phyloP scores from a whole-genome alignment of 2,888 invertebrate species.

The Eristalis tenax region DNA sequence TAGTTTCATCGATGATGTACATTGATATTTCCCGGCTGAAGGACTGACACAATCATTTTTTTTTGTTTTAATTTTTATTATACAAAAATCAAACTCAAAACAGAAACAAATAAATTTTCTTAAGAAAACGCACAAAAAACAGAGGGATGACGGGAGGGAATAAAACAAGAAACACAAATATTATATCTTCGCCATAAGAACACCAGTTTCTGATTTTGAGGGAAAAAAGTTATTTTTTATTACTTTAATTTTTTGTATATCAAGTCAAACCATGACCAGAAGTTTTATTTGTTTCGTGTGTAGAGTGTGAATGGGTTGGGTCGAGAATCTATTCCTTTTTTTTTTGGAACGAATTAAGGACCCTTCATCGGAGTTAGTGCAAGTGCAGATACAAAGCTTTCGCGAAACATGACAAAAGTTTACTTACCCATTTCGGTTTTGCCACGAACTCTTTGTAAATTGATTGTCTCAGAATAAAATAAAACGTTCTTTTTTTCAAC shows the following conservation, averaged over 20 bases:
- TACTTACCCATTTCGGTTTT: slow-evolving; percentile 38
- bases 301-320: slow-evolving; percentile 28
- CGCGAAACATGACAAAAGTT: slow-evolving; percentile 19
- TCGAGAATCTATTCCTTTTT: slow-evolving; percentile 28
- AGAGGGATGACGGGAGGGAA: slow-evolving; percentile 24
- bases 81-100: slow-evolving; percentile 22
- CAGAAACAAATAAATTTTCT: background rate
- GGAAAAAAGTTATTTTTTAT: slow-evolving; percentile 1
- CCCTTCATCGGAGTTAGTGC: slow-evolving; percentile 25
- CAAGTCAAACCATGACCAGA: slow-evolving; percentile 77
- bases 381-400: slow-evolving; percentile 45
- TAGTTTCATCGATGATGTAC: background rate
- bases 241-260: slow-evolving; percentile 35
- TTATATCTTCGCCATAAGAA: slow-evolving; percentile 2
- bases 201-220: background rate
- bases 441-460: background rate
- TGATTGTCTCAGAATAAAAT: background rate
- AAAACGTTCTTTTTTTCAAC: background rate
- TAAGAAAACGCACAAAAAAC: slow-evolving; percentile 12
- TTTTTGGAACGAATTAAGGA: slow-evolving; percentile 4
- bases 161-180: slow-evolving; percentile 31
- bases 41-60: slow-evolving; percentile 45
- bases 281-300: slow-evolving; percentile 67
- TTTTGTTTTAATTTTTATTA: slow-evolving; percentile 12
- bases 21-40: background rate